These are phyloP conservation scores for Dicentrarchus labrax DNA, from an alignment of 2,113 vertebrate species.

Conservation along the genomic window DNA sequence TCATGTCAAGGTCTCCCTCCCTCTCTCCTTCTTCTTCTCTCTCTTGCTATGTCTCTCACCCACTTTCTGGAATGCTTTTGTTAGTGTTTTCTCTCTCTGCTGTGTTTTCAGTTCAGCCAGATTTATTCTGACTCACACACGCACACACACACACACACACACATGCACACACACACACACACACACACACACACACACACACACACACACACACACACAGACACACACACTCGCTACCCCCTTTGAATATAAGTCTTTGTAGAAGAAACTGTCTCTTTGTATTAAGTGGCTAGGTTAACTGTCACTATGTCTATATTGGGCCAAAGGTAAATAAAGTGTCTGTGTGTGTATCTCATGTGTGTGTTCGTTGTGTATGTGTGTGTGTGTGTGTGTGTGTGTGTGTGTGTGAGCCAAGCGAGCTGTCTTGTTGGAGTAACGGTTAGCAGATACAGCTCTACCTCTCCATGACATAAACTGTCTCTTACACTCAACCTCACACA, in stretches of 20 bases:
- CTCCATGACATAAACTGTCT: constrained; percentile 78
- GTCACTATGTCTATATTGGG: constrained; percentile 66
- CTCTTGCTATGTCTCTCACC: constrained; percentile 34
- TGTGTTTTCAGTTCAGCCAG: constrained; percentile 56
- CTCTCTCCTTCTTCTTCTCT: background rate
- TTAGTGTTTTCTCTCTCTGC: constrained; percentile 58
- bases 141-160: constrained; percentile 1
- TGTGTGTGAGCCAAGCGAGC: constrained; percentile 66
- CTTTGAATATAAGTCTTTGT: constrained; percentile 51
- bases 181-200: constrained; percentile 24
- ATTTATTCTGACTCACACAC: constrained; percentile 54
- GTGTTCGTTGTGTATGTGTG: constrained; percentile 12
- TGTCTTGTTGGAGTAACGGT: constrained; percentile 78
- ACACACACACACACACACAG: background rate
- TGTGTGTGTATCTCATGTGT: constrained; percentile 36
- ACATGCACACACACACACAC: background rate
- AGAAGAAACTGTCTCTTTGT: constrained; percentile 68
- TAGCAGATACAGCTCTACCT: constrained; percentile 79
- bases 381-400: constrained; percentile 32
- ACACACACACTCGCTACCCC: background rate
- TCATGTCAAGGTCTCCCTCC: constrained; percentile 45
- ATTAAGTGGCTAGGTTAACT: constrained; percentile 71
- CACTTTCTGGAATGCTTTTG: constrained; percentile 65
- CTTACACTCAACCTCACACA: constrained; percentile 69
- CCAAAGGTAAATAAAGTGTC: constrained; percentile 74